Base-by-base conservation (phyloP, 2,113 vertebrate genomes). In the Dipodomys stephensi region DNA sequence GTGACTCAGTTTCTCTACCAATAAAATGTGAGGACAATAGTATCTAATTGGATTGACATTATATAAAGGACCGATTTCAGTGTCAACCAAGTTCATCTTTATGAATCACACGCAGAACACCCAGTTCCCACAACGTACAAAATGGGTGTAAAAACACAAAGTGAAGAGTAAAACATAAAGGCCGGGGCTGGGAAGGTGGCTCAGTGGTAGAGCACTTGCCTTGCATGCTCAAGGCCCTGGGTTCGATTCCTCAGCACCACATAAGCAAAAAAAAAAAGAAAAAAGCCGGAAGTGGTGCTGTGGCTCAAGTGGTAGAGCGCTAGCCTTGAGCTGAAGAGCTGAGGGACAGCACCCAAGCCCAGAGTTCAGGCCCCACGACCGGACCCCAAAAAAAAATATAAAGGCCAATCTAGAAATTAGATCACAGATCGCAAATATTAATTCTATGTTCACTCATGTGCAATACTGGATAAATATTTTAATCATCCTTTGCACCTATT, bases 371-470 rank as follows among this genome's bases (percentile, higher is more conserved):
- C n/a, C n/a, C n/a, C n/a, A n/a, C n/a, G n/a, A n/a, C n/a, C n/a
- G n/a, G n/a, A n/a, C n/a, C n/a, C n/a, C n/a, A n/a, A n/a, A n/a
- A n/a, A n/a, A 76, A 87, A 65, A 62, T 0, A 73, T 20, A 73
- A 0, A 79, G n/a, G 57, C 2, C 7, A 22, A 28, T 23, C 25
- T 44, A 8, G 60, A 46, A 76, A 76, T 90, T 7, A 72, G 67
- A 35, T 18, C 73, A 79, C 0, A 0, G 57, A 39, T 49, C 0
- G 4, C 23, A 28, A 35, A 4, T 28, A 72, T 20, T 67, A 15
- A 46, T 8, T 53, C 4, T 68, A 13, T 2, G 18, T 83, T n/a
- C 4, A 77, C 18, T 28, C 6, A 28, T 16, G 8, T 3, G 28
- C 22, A 1, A 1, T 4, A 28, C 6, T 81, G 16, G n/a, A 11